A percentile compares a stretch with the other conserved stretches of the same genome.
Conservation (phyloP, 2,113 vertebrate species). For the Neotragus moschatus region DNA sequence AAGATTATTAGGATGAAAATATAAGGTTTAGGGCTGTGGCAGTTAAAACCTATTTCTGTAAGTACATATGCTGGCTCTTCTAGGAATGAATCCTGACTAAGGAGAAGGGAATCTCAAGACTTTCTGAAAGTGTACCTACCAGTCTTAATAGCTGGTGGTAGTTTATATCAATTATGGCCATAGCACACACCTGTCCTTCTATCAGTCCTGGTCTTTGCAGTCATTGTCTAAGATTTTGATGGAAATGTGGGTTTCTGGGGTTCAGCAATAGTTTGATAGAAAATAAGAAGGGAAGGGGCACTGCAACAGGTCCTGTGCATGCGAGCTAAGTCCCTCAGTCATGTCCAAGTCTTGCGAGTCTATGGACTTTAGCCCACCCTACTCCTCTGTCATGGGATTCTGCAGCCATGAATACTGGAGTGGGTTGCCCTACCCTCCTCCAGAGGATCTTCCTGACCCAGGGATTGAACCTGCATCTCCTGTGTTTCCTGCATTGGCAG, state of each 20-base stretch:
- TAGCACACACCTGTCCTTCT: not conserved
- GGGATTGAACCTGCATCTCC: not conserved
- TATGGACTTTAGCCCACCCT: not conserved
- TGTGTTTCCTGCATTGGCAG: not conserved
- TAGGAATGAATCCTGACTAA: not conserved
- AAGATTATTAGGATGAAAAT: accelerated
- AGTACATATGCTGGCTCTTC: too few relatives aligned
- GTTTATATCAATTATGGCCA: accelerated
- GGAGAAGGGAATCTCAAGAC: not conserved
- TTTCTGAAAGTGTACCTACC: not conserved
- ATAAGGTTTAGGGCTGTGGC: too few relatives aligned
- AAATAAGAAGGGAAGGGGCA: not conserved
- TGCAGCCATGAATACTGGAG: not conserved
- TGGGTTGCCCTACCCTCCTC: not conserved
- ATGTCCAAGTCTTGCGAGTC: not conserved
- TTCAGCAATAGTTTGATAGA: not conserved
- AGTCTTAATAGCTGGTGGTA: too few relatives aligned
- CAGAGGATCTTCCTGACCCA: not conserved
- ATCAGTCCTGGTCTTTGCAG: not conserved
- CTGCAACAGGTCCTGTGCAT: accelerated
- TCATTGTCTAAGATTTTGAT: not conserved
- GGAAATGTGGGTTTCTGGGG: not conserved
- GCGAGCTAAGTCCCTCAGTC: not conserved
- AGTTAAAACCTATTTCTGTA: accelerated
- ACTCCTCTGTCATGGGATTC: not conserved